Percentiles rank a stretch among this genome's conserved stretches.
phyloP scores from a whole-genome alignment of 35 echinoderm and acorn worm genomes.

The Lytechinus variegatus region DNA sequence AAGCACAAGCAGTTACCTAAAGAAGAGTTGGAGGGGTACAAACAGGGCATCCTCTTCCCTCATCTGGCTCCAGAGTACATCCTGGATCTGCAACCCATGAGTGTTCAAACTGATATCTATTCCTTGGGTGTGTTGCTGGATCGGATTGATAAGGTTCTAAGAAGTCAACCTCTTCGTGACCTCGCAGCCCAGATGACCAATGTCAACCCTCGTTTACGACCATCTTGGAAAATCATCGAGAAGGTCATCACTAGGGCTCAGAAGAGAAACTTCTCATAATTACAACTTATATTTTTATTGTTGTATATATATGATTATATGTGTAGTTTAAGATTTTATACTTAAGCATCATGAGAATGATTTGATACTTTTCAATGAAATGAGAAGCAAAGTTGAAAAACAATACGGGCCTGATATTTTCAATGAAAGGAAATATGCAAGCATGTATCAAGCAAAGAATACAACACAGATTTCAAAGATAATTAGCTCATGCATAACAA shows the following conservation, averaged over 20 bases:
- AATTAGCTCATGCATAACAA: neutral
- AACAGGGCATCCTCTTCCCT: neutral
- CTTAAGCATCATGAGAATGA: neutral
- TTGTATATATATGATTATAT: neutral
- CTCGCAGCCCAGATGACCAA: constrained; percentile 7
- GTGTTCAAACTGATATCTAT: constrained; percentile 20
- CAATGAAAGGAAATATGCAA: neutral
- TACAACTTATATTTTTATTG: neutral
- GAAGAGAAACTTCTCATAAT: neutral
- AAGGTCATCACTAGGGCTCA: neutral
- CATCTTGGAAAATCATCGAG: constrained; percentile 16
- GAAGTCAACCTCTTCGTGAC: neutral
- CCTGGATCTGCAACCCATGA: neutral
- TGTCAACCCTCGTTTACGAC: neutral
- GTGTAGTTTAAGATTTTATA: neutral
- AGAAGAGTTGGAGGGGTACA: constrained; percentile 36
- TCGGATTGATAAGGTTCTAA: neutral
- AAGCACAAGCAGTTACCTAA: constrained; percentile 1
- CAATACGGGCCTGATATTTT: neutral
- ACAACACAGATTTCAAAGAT: neutral
- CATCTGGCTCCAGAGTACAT: constrained; percentile 46
- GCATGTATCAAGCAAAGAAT: neutral
- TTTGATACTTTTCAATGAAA: neutral
- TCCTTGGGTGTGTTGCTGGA: constrained; percentile 6
- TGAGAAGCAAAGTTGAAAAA: neutral